Evolutionary conservation across 2,888 invertebrate genomes (phyloP), one percentile per base, ranked within the genome.

Genomic region (Sialis lutaria): DNA sequence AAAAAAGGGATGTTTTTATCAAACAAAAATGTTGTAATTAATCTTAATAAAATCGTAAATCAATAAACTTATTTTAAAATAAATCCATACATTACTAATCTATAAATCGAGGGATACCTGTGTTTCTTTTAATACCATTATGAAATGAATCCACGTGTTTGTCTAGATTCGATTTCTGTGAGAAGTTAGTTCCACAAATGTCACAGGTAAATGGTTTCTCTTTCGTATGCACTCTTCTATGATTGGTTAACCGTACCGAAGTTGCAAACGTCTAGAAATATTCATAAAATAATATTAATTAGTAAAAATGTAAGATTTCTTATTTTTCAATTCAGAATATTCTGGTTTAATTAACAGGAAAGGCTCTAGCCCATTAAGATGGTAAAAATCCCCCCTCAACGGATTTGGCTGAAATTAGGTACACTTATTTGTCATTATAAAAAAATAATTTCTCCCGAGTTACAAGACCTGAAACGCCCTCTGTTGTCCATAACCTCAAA

Each of bases 141-240:
- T 46, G 49, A 42, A 41, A 30, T 33, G 33, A 31, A 49, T 49
- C 39, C 4, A 49, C 42, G 40, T 49, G 49, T 33, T 42, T 42
- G 7, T 46, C 40, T 22, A 49, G 33, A 33, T 46, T 49, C 13
- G 42, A 49, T 43, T 49, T 49, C 31, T 49, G 43, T 34, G 32
- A 33, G 42, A 42, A 49, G n/a, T 45, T 49, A 12, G 43, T 46
- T 9, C 46, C 46, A 49, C 49, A 49, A 33, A 46, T 46, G n/a
- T 46, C 40, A 30, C 49, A 49, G 9, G 13, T 22, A 33, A 33
- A 46, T 13, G 44, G 43, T 46, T 46, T 42, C 12, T 49, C 46
- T 7, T 45, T 22, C 6, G 45, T 42, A 40, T 49, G 49, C 7
- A 40, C 22, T 4, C 42, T 22, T 32, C 10, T 43, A 43, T 49